phyloP scores from a whole-genome alignment of 2,888 invertebrate genomes.

The Trissolcus japonicus region DNA sequence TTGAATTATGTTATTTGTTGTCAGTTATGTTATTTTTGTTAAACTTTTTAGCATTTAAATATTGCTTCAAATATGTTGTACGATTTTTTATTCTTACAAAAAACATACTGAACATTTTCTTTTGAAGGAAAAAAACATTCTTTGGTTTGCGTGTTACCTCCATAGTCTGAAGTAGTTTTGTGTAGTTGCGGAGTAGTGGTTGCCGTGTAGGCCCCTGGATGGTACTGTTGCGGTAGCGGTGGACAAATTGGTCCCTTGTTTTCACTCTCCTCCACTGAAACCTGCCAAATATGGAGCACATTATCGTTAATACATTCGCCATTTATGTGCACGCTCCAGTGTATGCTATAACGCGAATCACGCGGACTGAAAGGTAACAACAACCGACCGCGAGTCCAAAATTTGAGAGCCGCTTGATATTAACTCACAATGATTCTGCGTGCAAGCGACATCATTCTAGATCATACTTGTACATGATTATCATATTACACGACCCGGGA shows the following conservation, averaged over 20 bases:
- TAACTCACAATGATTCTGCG: constrained; percentile 49
- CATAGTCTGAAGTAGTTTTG: constrained; percentile 70
- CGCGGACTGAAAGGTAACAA: constrained; percentile 62
- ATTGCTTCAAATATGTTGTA: too few species aligned
- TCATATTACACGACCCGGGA: constrained; percentile 28
- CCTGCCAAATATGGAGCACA: constrained; percentile 67
- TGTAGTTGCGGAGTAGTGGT: constrained; percentile 69
- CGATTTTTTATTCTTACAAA: too few species aligned
- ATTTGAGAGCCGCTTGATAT: constrained; percentile 54
- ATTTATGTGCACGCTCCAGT: constrained; percentile 65
- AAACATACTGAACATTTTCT: too few species aligned
- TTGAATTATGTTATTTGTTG: too few species aligned
- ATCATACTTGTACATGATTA: constrained; percentile 35
- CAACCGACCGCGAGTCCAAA: constrained; percentile 54
- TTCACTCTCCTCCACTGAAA: constrained; percentile 71
- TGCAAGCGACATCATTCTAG: constrained; percentile 42
- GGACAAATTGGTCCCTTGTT: constrained; percentile 76
- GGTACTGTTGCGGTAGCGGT: constrained; percentile 73
- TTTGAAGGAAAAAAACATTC: too few species aligned
- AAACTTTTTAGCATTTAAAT: too few species aligned
- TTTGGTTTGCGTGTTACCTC: constrained; percentile 60
- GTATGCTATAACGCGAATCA: constrained; percentile 54
- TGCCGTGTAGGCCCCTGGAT: constrained; percentile 69
- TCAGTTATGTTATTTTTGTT: too few species aligned
- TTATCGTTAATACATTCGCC: constrained; percentile 71